Evolutionary conservation across 2,797 vertebrate species (phyloP).

Genomic region (Acanthornis magna): DNA sequence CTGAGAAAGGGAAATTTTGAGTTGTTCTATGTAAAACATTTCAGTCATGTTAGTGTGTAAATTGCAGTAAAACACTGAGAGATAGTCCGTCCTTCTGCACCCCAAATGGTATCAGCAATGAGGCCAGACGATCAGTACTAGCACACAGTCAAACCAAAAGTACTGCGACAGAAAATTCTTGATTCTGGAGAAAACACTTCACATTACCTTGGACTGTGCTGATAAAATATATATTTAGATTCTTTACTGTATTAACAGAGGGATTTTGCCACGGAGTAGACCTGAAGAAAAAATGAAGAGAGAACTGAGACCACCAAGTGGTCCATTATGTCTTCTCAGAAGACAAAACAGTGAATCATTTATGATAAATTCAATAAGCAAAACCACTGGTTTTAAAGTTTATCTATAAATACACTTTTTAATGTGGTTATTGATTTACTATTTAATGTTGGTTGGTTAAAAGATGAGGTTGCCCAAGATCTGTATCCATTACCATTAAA

Average conservation of each 20-base stretch:
- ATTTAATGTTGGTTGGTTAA: slow-evolving; percentile 13
- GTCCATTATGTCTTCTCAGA: slow-evolving; percentile 2
- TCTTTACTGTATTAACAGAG: not conserved
- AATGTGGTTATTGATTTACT: not conserved
- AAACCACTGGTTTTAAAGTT: not conserved
- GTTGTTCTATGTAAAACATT: not conserved
- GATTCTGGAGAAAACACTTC: not conserved
- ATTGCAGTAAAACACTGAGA: not conserved
- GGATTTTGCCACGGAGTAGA: not conserved
- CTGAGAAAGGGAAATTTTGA: not conserved
- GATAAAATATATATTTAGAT: not conserved
- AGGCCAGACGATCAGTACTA: not conserved
- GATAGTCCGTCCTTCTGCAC: not conserved
- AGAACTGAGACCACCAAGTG: not conserved
- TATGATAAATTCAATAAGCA: not conserved
- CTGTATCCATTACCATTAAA: not conserved
- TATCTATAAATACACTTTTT: slow-evolving; percentile 6
- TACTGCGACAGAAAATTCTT: not conserved
- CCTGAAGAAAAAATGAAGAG: not conserved
- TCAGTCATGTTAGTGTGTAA: not conserved
- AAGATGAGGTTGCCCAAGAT: not conserved
- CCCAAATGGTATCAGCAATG: not conserved
- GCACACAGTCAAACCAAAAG: not conserved
- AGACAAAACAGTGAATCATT: slow-evolving; percentile 5
- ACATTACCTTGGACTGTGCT: not conserved